Evolutionary conservation across 2,888 invertebrate species (phyloP), one percentile per base, ranked within the genome.

Genomic region (Elegia similella): DNA sequence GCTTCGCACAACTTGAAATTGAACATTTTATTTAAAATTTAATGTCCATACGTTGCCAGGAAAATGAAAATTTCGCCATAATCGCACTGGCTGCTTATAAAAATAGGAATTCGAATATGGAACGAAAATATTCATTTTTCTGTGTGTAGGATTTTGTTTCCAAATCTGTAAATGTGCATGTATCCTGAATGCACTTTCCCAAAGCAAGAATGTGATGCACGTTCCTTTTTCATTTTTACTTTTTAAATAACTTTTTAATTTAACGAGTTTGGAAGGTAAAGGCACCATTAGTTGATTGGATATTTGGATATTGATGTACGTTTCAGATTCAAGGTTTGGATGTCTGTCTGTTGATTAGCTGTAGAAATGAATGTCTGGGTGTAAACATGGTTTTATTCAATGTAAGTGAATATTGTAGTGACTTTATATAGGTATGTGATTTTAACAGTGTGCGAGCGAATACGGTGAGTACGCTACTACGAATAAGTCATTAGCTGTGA

Each of bases 171-270:
- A 72, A 81, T 82, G 90, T 88, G 90, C 90, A 90, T 90, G 90
- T 72, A 62, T 84, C 88, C 89, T 75, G 88, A 89, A 88, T 90
- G 90, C 89, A 89, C 88, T 82, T 67, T 82, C 87, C 80, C 78
- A 72, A 78, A 79, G 83, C 82, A 82, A 84, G 89, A 89, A 87
- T 90, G 90, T 88, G 69, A 71, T 89, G 90, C 90, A 90, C 90
- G 90, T 80, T 80, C 67, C 76, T 78, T 74, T 80, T 78, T 62
- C 62, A 62, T 65, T 67, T 64, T 75, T 76, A 78, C 67, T 76
- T 73, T 72, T 65, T 69, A 63, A 68, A 68, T 73, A 50, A 34
- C 34, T 50, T 81, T 81, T 83, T 77, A 72, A 76, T 75, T 72
- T 70, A 69, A 76, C 76, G 72, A 74, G 72, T 72, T 78, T 76